Base-by-base conservation (phyloP, 2,888 invertebrate species). In the Cyaniris semiargus region DNA sequence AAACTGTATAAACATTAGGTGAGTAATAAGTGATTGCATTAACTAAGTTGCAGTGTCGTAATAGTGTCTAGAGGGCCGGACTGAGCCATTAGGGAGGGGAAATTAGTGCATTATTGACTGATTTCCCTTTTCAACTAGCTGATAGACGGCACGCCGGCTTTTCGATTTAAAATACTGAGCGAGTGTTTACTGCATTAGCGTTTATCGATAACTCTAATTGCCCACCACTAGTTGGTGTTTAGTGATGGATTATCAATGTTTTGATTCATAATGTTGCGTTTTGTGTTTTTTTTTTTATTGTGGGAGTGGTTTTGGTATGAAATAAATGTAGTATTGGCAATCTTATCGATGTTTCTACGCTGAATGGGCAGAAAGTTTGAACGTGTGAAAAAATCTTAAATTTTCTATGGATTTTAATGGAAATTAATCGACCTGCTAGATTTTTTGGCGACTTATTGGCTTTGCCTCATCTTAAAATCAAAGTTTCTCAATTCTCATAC, bases 81-180 rank as follows among this genome's bases (percentile, higher is more conserved):
- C 89, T 88, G 86, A 82, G 87, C 91, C 88, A 94, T 92, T 93
- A 91, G 91, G 90, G 88, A 91, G 86, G 91, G 93, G 94, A 94
- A 93, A 93, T 94, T 91, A 93, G 93, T 93, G 91, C 90, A 94
- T 94, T 92, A 94, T 94, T 92, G 92, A 93, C 92, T 93, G 91
- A 93, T 94, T 94, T 93, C 94, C 93, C 90, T 88, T 90, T 88
- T 88, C 88, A 91, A 93, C 92, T 92, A 89, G 89, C 85, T 89
- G 89, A 88, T 89, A 89, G 91, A 87, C 88, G 89, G 83, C 86
- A 85, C 84, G 85, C 83, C 80, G 82, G 86, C 85, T 84, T 85
- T 86, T 86, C 86, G 86, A 86, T 87, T 88, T 88, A 87, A 89
- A 90, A 90, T 86, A 87, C 86, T 82, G 82, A 81, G 83, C 81